Evolutionary conservation across 30 jellyfish, hydroid and myxozoan genomes (phyloP).

Genomic region (Hydractinia echinata): DNA sequence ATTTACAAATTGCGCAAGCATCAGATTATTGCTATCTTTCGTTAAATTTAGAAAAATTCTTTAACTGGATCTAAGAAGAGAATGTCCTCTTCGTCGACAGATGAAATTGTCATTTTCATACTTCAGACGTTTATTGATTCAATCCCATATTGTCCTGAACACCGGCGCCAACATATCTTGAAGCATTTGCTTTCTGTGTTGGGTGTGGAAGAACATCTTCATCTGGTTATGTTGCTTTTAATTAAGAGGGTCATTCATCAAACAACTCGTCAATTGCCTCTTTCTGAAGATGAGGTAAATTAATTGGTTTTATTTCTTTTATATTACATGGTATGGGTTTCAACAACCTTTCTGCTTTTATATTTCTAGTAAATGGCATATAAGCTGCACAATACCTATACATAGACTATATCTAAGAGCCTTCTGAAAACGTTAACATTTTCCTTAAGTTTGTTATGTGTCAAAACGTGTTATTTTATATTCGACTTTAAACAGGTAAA

Average conservation of each 20-base stretch:
- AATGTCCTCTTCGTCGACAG: slow-evolving; percentile 10
- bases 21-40: neutral
- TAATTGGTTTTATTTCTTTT: neutral
- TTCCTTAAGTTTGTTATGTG: too few relatives aligned
- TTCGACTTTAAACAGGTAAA: too few relatives aligned
- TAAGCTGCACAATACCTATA: too few relatives aligned
- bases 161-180: slow-evolving; percentile 70
- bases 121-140: slow-evolving; percentile 92
- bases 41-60: neutral
- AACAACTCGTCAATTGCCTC: slow-evolving; percentile 8
- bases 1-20: neutral
- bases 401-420: too few relatives aligned
- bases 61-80: slow-evolving; percentile 21
- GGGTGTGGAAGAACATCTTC: slow-evolving; percentile 43
- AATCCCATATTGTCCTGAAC: slow-evolving; percentile 92
- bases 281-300: neutral
- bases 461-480: too few relatives aligned
- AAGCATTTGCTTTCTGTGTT: slow-evolving; percentile 59
- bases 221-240: slow-evolving; percentile 48
- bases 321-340: too few relatives aligned
- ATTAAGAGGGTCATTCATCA: slow-evolving; percentile 47
- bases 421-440: too few relatives aligned
- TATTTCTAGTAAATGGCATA: too few relatives aligned
- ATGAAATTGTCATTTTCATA: slow-evolving; percentile 50
- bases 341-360: too few relatives aligned